Evolutionary conservation across 2,797 vertebrate species (phyloP), one percentile per base, ranked within the genome.

Genomic region (Bovichtus diacanthus): DNA sequence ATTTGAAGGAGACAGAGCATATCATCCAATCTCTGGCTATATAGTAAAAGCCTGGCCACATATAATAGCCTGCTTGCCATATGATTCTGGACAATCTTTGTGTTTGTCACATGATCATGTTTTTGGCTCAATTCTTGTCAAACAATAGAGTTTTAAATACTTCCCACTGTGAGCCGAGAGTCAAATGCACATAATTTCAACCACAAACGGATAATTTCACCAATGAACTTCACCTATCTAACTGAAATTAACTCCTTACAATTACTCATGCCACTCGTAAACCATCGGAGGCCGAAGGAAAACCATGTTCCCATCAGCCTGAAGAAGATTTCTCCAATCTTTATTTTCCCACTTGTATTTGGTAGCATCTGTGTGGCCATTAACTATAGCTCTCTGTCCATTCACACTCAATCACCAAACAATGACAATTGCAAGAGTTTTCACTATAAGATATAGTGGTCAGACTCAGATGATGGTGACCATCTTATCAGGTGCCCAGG

Each of bases 401-500:
- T 39, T 53, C 64, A 50, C 27, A 41, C 8, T 38, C 55, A 43
- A 29, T 77, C 25, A 56, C 67, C 36, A 74, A 70, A 51, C 9
- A 38, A 43, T 29, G n/a, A n/a, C 41, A 41, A 41, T 19, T 43
- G 38, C 54, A 53, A 19, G 18, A 56, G 13, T 19, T 64, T 54
- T 68, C 43, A 76, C 11, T 38, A 34, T 43, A 25, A 34, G 59
- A 65, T 69, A 51, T 46, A 66, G 19, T 73, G 61, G 71, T 73
- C 68, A 51, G 64, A 21, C 50, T 78, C 23, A 44, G 39, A 54
- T 47, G 69, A 78, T 61, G 21, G 47, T 82, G 67, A n/a, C 51
- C 71, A 47, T 74, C 31, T 61, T 80, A 78, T 73, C 75, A 74
- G 47, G 55, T 70, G 73, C 43, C 23, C 27, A 23, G 29, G 61